Conservation (phyloP, 2,797 vertebrate genomes). For the Liparis tanakae region DNA sequence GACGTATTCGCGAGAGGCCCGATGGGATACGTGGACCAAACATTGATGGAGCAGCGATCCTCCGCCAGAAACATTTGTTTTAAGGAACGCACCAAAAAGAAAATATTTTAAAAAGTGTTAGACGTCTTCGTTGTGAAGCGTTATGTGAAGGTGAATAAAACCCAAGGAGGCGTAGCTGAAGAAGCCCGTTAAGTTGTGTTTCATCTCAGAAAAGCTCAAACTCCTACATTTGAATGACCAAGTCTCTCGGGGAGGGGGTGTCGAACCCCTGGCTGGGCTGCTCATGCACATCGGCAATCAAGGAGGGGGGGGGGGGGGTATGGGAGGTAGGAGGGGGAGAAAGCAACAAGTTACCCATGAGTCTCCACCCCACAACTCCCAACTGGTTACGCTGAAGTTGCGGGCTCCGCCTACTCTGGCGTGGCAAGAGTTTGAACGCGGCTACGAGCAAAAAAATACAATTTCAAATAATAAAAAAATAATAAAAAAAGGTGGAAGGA, state of each 20-base stretch:
- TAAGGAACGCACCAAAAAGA: too few relatives aligned
- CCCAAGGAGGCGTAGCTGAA: slow-evolving; percentile 44
- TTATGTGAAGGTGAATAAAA: slow-evolving; percentile 58
- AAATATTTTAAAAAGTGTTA: too few relatives aligned
- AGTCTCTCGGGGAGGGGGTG: slow-evolving; percentile 73
- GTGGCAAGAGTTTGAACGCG: slow-evolving; percentile 82
- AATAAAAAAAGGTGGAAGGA: too few relatives aligned
- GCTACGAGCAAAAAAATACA: slow-evolving; percentile 68
- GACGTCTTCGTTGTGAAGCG: slow-evolving; percentile 55
- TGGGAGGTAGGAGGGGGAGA: slow-evolving; percentile 35
- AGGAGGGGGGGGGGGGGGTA: not conserved
- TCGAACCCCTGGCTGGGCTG: slow-evolving; percentile 73
- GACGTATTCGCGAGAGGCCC: not conserved
- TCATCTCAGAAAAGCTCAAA: slow-evolving; percentile 62
- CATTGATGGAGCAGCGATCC: too few relatives aligned
- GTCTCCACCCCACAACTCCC: slow-evolving; percentile 89
- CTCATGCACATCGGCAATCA: slow-evolving; percentile 81
- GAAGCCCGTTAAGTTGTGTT: slow-evolving; percentile 58
- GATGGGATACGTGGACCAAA: too few relatives aligned
- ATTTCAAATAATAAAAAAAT: too few relatives aligned
- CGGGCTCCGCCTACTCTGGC: slow-evolving; percentile 82
- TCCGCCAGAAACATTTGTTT: too few relatives aligned
- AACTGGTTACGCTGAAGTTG: slow-evolving; percentile 87
- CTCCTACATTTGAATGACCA: slow-evolving; percentile 82
- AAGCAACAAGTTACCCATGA: slow-evolving; percentile 85